A percentile compares a stretch with the other conserved stretches of the same genome.
Evolutionary conservation across 2,797 vertebrate genomes (phyloP).

Genomic region (Sebastolobus alascanus): DNA sequence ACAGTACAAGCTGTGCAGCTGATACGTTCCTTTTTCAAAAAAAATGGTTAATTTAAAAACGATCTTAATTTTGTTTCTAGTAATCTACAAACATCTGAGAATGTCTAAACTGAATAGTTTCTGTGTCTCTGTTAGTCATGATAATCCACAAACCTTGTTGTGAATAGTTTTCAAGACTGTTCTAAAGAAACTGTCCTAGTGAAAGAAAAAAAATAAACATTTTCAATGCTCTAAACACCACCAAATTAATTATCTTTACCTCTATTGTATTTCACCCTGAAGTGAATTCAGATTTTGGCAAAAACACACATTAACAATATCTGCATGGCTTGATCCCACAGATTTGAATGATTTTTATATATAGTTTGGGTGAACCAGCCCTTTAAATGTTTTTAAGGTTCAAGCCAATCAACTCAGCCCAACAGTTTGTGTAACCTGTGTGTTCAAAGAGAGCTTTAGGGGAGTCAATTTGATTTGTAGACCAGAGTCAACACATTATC

Average conservation of each 20-base stretch:
- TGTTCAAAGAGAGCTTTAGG: too few relatives aligned
- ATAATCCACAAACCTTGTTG: too few relatives aligned
- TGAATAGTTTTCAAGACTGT: too few relatives aligned
- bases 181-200: too few relatives aligned
- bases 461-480: not conserved
- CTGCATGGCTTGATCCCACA: not conserved
- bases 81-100: too few relatives aligned
- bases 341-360: not conserved
- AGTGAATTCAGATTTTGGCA: too few relatives aligned
- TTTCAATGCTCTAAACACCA: not conserved
- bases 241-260: fast-evolving
- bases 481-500: not conserved
- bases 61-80: too few relatives aligned
- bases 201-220: too few relatives aligned
- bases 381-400: not conserved
- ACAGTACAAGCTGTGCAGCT: not conserved
- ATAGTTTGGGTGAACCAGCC: not conserved
- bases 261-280: not conserved
- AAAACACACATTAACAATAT: not conserved
- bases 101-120: too few relatives aligned
- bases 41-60: too few relatives aligned
- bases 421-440: not conserved
- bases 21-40: not conserved
- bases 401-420: not conserved
- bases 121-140: not conserved